Evolutionary conservation across 2,113 vertebrate genomes (phyloP).

Genomic region (Burhinus bistriatus): DNA sequence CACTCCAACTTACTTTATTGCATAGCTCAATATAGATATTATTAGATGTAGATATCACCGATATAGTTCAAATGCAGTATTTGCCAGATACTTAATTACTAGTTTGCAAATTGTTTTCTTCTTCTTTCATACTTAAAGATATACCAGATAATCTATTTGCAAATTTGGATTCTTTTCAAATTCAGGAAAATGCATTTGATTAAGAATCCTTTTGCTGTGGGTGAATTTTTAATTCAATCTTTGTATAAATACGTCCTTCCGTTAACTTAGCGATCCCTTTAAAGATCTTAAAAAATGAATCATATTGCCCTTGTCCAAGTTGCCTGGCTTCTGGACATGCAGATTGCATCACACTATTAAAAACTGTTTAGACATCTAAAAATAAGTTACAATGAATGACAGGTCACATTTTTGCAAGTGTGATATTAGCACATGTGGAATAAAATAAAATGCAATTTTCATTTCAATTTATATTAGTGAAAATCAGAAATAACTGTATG

Average conservation of each 20-base stretch:
- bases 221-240: not conserved
- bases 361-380: conserved; percentile 36
- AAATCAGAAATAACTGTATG: conserved; percentile 9
- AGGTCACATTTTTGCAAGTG: conserved; percentile 15
- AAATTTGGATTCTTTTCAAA: conserved; percentile 41
- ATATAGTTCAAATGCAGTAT: conserved; percentile 46
- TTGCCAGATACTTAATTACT: conserved; percentile 58
- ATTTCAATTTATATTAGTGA: not conserved
- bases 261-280: conserved; percentile 36
- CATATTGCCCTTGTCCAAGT: conserved; percentile 35
- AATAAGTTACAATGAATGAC: conserved; percentile 40
- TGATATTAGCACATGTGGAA: not conserved
- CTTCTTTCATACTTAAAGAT: conserved; percentile 11
- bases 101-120: conserved; percentile 59
- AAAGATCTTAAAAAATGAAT: conserved; percentile 38
- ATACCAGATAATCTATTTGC: conserved; percentile 30
- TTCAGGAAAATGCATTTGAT: conserved; percentile 32
- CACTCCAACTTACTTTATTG: conserved; percentile 52
- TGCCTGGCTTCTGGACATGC: conserved; percentile 32
- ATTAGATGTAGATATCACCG: conserved; percentile 41
- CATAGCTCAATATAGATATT: conserved; percentile 11
- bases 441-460: not conserved
- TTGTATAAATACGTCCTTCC: conserved; percentile 2
- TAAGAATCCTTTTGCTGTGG: not conserved
- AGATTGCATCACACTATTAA: conserved; percentile 40